phyloP scores from a whole-genome alignment of 2,113 vertebrate genomes.

The Rhegmatorhina hoffmannsi region DNA sequence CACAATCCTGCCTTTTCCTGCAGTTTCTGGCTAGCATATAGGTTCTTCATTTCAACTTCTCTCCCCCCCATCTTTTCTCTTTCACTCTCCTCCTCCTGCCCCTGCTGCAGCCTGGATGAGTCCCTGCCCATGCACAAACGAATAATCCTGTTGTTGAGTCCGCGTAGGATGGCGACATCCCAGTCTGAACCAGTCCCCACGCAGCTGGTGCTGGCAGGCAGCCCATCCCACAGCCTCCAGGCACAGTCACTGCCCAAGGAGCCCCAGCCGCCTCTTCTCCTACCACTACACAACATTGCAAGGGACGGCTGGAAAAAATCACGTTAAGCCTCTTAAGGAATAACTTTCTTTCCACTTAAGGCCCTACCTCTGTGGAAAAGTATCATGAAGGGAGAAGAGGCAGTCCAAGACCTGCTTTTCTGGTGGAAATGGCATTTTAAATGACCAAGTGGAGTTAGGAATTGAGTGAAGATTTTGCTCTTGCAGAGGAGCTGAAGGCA shows the following conservation, averaged over 20 bases:
- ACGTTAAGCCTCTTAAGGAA: neutral
- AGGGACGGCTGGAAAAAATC: neutral
- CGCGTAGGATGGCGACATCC: fast-evolving
- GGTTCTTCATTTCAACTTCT: neutral
- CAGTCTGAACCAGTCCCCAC: fast-evolving
- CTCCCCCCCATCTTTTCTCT: neutral
- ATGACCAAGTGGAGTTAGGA: neutral
- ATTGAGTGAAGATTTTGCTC: neutral
- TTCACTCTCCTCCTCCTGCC: fast-evolving
- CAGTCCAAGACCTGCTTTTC: neutral
- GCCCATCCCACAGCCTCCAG: neutral
- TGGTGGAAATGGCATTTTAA: neutral
- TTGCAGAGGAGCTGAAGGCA: neutral
- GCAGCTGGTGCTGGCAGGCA: neutral
- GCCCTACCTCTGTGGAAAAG: neutral
- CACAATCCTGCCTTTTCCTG: neutral
- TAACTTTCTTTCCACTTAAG: neutral
- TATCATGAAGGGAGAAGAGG: neutral
- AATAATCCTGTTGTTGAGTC: neutral
- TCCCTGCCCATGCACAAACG: neutral
- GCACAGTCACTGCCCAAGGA: fast-evolving
- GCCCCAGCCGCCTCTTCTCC: neutral
- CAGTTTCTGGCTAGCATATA: neutral
- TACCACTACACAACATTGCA: neutral
- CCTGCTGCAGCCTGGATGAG: neutral